phyloP scores from a whole-genome alignment of 2,113 vertebrate genomes.

The Choloepus hoffmanni region DNA sequence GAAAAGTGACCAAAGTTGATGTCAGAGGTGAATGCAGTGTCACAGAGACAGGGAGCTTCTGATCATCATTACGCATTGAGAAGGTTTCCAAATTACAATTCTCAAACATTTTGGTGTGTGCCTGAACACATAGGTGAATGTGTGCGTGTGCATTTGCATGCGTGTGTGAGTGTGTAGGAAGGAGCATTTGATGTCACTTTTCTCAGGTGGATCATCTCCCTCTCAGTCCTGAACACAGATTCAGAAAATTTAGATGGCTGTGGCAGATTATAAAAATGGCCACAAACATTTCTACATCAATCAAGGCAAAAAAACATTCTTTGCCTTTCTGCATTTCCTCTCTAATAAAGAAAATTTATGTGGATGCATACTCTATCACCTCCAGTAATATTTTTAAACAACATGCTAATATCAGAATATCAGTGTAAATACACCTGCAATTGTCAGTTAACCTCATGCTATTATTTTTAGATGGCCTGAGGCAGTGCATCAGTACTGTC shows the following conservation, averaged over 20 bases:
- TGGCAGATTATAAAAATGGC: constrained; percentile 47
- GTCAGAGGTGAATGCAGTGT: neutral
- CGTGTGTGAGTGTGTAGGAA: neutral
- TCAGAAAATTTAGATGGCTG: neutral
- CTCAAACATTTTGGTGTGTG: neutral
- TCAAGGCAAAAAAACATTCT: constrained; percentile 44
- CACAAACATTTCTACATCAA: neutral
- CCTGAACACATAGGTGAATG: neutral
- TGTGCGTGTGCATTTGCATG: neutral
- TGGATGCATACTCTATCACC: constrained; percentile 78
- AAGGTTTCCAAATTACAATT: neutral
- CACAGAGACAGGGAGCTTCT: neutral
- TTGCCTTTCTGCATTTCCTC: constrained; percentile 74
- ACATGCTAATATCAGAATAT: constrained; percentile 88
- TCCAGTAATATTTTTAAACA: constrained; percentile 83
- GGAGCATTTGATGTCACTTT: neutral
- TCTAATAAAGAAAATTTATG: constrained; percentile 82
- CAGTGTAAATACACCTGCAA: constrained; percentile 88
- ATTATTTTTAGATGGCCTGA: constrained; percentile 88
- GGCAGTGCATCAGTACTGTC: constrained; percentile 88
- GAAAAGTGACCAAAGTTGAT: neutral
- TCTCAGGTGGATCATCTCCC: neutral
- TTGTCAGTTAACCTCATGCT: constrained; percentile 89
- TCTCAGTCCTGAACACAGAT: constrained; percentile 20
- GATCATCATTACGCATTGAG: neutral